Base-by-base conservation (phyloP, 2,888 invertebrate species). In the Caenorhabditis becei region DNA sequence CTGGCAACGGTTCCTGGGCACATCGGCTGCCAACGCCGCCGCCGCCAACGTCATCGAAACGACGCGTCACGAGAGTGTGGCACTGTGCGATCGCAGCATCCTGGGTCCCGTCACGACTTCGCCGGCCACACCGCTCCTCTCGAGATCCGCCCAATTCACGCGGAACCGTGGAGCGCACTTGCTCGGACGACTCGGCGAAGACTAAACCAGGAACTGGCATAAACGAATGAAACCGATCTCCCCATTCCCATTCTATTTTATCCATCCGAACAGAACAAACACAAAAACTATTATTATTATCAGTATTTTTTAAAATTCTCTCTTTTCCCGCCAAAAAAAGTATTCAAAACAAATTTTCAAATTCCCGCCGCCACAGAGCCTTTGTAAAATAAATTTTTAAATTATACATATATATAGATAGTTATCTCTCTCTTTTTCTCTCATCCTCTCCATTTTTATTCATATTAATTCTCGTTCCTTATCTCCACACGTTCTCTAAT, bases 1-100 rank as follows among this genome's bases (percentile, higher is more conserved):
- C 53, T 87, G 87, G 87, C 78, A 83, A 67, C 80, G 82, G 16
- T 86, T 85, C 72, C 56, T 87, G 18, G 75, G 77, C 14, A 56
- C 63, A 1, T 49, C 74, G 18, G 54, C 56, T n/a, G 44, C 61
- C 53, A 37, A 61, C n/a, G 44, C 56, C 10, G 35, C 65, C 16
- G 58, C 67, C 8, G 37, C 56, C 18, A 20, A 75, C 32, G 32
- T 49, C 18, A 78, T 77, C 23, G 66, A 72, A 26, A 59, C 65
- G 11, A 37, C 58, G 5, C 72, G 66, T 20, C 49, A 80, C n/a
- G 74, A 74, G 23, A 37, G 32, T 59, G 59, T 61, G 18, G 80
- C 74, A n/a, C 32, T 74, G 5, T 80, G 66, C 24, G 84, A 86
- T 56, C 69, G 77, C 4, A 84, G 84, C 47, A 82, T 86, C 37